Base-by-base conservation (phyloP, 2,888 invertebrate species). In the Heliconius ismenius region DNA sequence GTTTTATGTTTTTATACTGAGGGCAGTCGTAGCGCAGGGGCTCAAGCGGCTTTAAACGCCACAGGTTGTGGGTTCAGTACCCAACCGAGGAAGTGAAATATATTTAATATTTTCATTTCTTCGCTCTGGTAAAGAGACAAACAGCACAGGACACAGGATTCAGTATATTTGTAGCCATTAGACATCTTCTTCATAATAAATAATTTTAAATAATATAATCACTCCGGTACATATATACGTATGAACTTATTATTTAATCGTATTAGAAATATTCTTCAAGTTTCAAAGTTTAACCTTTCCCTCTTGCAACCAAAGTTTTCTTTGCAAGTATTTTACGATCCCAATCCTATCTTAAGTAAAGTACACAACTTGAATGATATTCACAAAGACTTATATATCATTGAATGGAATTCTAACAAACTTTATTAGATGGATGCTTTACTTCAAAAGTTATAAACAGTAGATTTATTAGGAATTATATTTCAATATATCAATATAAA, bases 241-340 rank as follows among this genome's bases (percentile, higher is more conserved):
- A 24, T 11, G 7, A 36, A 43, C 0, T 39, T 39, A 15, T 24
- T 43, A 24, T 15, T 58, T 58, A 15, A 70, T 58, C 32, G 4
- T 15, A 24, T 32, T 49, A 49, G n/a, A 1, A 18, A 54, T 36
- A 49, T 21, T 28, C 65, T 58, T 9, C 7, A 70, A 70, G 54
- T 13, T 11, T 9, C 21, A n/a, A 32, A 70, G 32, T 70, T n/a
- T 70, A 70, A 54, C 69, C 49, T 39, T 65, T 67, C 7, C 67
- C 24, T 67, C 32, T 70, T 70, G 36, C 58, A n/a, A 58, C 13
- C 36, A 32, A 58, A 54, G 58, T 70, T 77, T 74, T 74, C 63
- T 73, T 70, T 58, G 15, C 32, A 49, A 67, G 76, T 77, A 77
- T 74, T 74, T 74, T 74, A 70, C 74, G 69, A 76, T 74, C 69